Evolutionary conservation across 2,797 vertebrate species (phyloP).

Genomic region (Pipistrellus pipistrellus): DNA sequence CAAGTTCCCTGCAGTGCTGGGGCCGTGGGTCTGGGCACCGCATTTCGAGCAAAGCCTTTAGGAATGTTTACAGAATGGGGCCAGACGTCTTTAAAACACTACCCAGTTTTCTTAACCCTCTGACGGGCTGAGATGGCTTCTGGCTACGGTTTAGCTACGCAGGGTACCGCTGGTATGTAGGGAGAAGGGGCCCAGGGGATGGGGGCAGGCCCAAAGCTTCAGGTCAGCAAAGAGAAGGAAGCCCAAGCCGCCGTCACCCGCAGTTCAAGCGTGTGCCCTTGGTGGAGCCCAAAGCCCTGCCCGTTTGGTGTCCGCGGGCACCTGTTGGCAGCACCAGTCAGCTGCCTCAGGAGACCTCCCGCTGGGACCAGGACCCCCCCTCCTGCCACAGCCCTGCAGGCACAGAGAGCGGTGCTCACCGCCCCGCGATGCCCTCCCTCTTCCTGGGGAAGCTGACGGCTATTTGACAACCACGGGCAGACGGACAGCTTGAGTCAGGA

Average conservation of each 20-base stretch:
- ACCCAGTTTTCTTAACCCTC: neutral
- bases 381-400: neutral
- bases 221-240: neutral
- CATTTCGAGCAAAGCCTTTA: neutral
- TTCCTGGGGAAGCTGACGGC: neutral
- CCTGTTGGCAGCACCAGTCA: neutral
- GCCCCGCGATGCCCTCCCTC: neutral
- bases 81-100: neutral
- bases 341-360: neutral
- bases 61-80: neutral
- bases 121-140: neutral
- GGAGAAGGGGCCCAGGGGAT: too few relatives aligned
- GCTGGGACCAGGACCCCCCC: neutral
- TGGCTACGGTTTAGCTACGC: neutral
- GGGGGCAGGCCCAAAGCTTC: neutral
- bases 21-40: neutral
- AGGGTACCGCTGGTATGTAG: rapidly evolving
- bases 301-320: neutral
- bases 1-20: neutral
- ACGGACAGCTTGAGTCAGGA: neutral
- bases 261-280: neutral
- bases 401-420: neutral
- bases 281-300: neutral
- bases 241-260: neutral
- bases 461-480: neutral